A percentile compares a stretch with the other conserved stretches of the same genome.
These are phyloP conservation scores for Aphrophora alni DNA, from an alignment of 2,888 invertebrate species.

Conservation along the genomic window DNA sequence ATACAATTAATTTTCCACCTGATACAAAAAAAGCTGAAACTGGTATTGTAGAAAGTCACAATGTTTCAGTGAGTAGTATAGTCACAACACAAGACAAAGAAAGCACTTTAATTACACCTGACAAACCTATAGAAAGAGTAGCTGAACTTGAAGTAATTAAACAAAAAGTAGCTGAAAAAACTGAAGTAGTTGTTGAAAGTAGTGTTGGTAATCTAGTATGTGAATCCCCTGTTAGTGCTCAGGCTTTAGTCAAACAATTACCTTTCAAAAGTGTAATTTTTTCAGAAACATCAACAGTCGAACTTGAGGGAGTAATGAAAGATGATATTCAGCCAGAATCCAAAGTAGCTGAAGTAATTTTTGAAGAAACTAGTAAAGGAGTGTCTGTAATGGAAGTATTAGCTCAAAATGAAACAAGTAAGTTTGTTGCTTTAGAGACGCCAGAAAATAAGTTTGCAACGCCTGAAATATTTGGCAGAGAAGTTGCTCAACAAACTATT, in stretches of 20 bases:
- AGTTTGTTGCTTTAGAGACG: constrained; percentile 49
- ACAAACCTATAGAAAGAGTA: constrained; percentile 58
- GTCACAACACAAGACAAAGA: constrained; percentile 62
- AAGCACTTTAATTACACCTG: constrained; percentile 55
- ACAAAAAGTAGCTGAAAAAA: constrained; percentile 59
- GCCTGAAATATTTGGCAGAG: constrained; percentile 55
- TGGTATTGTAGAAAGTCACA: constrained; percentile 54
- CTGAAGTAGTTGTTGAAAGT: constrained; percentile 56
- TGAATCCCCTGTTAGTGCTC: constrained; percentile 54
- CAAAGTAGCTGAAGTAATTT: constrained; percentile 50
- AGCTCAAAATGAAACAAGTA: constrained; percentile 59
- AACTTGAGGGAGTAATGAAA: constrained; percentile 55
- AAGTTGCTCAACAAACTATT: constrained; percentile 61
- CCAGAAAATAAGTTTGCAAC: constrained; percentile 54
- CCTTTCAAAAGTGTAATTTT: constrained; percentile 55
- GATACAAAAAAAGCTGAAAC: constrained; percentile 61
- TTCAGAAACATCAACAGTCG: constrained; percentile 44
- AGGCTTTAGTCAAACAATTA: constrained; percentile 49
- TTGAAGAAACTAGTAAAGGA: constrained; percentile 54
- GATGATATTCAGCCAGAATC: constrained; percentile 54
- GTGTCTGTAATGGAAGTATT: constrained; percentile 59
- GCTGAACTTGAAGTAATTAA: constrained; percentile 51
- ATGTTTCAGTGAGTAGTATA: constrained; percentile 54
- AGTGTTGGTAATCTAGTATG: constrained; percentile 52
- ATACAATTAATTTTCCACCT: constrained; percentile 58